Evolutionary conservation across 1,140 invertebrate genomes (phyloP), one percentile per base, ranked within the genome.

Genomic region (Anastrepha ludens): DNA sequence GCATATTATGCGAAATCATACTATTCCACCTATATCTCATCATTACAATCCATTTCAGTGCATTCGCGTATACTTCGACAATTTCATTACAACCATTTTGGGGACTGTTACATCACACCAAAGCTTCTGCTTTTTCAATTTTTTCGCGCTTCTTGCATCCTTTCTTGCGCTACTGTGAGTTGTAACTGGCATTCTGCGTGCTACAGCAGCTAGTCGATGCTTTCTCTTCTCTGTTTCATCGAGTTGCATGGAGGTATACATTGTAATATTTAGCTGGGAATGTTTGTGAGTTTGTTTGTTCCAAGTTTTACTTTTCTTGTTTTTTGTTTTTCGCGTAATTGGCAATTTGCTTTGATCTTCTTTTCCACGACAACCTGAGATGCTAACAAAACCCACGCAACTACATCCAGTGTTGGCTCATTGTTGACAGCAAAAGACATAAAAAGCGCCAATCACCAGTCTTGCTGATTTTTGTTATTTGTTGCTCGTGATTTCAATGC

Each of bases 291-390:
- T 62, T 0, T 62, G 60, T 6, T 62, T 62, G n/a, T 47, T n/a
- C 5, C 7, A 39, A 20, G 9, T 62, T 41, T 44, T 62, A 0
- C 62, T 86, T 64, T 67, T 44, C 50, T 0, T 86, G 39, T 67
- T 58, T 64, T 65, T 0, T 86, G 39, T 67, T 58, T 86, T 39
- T 59, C 59, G 58, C 85, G 88, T 91, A 91, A 91, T 91, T 91
- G 90, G 85, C 90, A 91, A 91, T 91, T 91, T 91, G 88, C 90
- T 91, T 91, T 91, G 90, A 91, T 91, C 90, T 91, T 89, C 60
- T 39, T 58, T 74, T 15, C 6, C n/a, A 17, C 74, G 74, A 58
- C 74, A 81, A 81, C 74, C 47, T 55, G 47, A 81, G 74, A 58
- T 55, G 44, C 17, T 47, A 81, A 81, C 50, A 81, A 81, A 55